These are phyloP conservation scores for Leucoraja ocellata DNA, from an alignment of 2,797 vertebrate species.

Conservation along the genomic window DNA sequence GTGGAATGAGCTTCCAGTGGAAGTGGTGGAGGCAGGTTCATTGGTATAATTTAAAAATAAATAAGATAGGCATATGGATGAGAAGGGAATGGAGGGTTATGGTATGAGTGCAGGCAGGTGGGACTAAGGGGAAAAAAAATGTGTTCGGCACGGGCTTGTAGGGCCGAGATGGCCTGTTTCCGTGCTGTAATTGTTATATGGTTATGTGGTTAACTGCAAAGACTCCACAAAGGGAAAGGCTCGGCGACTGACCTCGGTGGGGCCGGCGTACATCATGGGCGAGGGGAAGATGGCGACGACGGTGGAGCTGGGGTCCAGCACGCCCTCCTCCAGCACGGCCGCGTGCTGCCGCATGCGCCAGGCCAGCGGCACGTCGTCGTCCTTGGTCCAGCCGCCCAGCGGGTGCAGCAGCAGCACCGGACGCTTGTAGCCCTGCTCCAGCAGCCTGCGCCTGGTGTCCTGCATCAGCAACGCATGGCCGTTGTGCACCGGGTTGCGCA, in stretches of 20 bases:
- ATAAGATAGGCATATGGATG: no score
- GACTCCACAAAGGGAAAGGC: no score
- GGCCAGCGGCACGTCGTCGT: slow-evolving; percentile 82
- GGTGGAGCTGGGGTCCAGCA: slow-evolving; percentile 78
- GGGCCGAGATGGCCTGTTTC: no score
- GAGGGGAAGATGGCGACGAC: slow-evolving; percentile 91
- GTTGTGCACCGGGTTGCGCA: slow-evolving; percentile 93
- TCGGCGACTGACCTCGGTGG: slow-evolving; percentile 72
- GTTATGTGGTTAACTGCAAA: no score
- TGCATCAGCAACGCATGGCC: slow-evolving; percentile 94
- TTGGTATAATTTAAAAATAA: no score
- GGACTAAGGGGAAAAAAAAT: no score
- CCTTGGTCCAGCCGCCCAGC: slow-evolving; percentile 94
- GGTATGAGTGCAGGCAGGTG: no score
- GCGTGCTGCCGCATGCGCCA: slow-evolving; percentile 92
- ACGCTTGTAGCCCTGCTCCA: slow-evolving; percentile 80
- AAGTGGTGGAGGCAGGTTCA: no score
- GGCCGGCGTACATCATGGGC: slow-evolving; percentile 94
- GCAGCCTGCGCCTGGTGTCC: slow-evolving; percentile 77
- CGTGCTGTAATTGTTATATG: no score
- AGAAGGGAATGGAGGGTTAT: no score
- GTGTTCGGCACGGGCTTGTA: no score
- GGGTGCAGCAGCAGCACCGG: slow-evolving; percentile 89
- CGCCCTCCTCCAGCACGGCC: slow-evolving; percentile 78
- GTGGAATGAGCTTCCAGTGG: no score